A percentile compares a stretch with the other conserved stretches of the same genome.
phyloP scores from a whole-genome alignment of 2,797 vertebrate genomes.

The Channallabes apus region DNA sequence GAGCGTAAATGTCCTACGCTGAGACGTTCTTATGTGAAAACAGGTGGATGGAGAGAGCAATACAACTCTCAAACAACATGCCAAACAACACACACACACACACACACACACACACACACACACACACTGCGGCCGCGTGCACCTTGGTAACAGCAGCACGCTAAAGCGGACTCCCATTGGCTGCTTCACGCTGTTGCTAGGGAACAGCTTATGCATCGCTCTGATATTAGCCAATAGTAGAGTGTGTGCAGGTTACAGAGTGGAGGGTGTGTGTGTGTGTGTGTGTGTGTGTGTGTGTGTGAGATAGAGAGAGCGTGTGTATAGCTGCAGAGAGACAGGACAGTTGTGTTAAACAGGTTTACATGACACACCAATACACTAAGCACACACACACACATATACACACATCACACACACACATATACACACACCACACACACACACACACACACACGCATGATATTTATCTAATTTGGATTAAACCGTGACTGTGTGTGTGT shows the following conservation, averaged over 20 bases:
- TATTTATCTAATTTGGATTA: too few species aligned
- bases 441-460: too few species aligned
- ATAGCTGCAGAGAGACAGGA: conserved; percentile 67
- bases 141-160: conserved; percentile 82
- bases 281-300: conserved; percentile 63
- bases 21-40: not conserved
- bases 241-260: conserved; percentile 57
- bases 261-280: conserved; percentile 58
- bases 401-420: too few species aligned
- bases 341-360: conserved; percentile 57
- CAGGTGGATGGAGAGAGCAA: conserved; percentile 9
- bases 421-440: too few species aligned
- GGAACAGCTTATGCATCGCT: conserved; percentile 83
- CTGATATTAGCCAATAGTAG: conserved; percentile 73
- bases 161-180: conserved; percentile 75
- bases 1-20: too few species aligned
- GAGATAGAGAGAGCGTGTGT: conserved; percentile 57
- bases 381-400: too few species aligned
- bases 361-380: conserved; percentile 52
- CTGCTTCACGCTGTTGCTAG: conserved; percentile 84
- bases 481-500: too few species aligned
- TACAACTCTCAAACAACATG: not conserved
- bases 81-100: conserved; percentile 45
- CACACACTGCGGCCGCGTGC: conserved; percentile 60
- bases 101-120: too few species aligned